Conservation (phyloP, 2,797 vertebrate genomes). For the Schizopygopsis pylzovi region DNA sequence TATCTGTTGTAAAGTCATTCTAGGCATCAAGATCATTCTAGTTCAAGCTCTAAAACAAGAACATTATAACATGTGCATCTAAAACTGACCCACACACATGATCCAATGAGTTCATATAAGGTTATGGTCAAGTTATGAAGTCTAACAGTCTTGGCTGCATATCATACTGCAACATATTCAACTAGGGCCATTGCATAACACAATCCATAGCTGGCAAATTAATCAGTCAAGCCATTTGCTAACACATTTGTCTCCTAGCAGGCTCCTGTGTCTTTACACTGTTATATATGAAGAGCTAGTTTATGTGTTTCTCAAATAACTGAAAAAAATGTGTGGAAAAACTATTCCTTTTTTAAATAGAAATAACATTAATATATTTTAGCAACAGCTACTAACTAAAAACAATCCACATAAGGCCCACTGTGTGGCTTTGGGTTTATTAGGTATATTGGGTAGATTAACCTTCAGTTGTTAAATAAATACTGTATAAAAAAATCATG, state of each 20-base stretch:
- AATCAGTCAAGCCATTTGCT: background rate
- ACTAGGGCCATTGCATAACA: conserved; percentile 12
- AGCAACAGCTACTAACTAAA: background rate
- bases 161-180: background rate
- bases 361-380: background rate
- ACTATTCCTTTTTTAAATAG: background rate
- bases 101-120: conserved; percentile 6
- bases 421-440: background rate
- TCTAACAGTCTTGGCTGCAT: conserved; percentile 1
- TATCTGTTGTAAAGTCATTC: background rate
- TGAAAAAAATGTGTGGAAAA: background rate
- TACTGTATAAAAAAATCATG: background rate
- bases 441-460: background rate
- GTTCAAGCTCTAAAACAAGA: conserved; percentile 1
- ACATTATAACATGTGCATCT: background rate
- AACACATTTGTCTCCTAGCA: background rate
- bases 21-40: background rate
- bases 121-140: conserved; percentile 18
- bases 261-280: background rate
- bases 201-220: background rate
- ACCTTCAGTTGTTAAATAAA: background rate
- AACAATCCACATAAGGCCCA: background rate
- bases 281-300: background rate
- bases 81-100: conserved; percentile 6
- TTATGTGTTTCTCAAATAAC: background rate